Base-by-base conservation (phyloP, 1,140 invertebrate genomes). In the Vollenhovia emeryi region DNA sequence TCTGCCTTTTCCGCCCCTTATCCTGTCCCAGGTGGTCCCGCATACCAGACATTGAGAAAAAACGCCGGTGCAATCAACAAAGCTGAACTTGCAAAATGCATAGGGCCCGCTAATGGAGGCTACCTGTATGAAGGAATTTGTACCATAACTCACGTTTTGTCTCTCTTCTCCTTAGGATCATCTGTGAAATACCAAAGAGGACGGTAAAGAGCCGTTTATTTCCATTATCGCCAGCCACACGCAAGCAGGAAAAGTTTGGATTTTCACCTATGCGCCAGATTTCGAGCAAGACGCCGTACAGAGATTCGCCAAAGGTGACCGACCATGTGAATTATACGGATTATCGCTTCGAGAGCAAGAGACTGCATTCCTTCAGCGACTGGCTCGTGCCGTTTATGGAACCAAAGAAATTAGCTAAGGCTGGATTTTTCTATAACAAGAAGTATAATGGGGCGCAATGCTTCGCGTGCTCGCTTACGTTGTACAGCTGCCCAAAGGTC, bases 341-440 rank as follows among this genome's bases (percentile, higher is more conserved):
- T 85, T 93, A 94, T 86, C 92, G 87, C 8, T 93, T 95, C 79
- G 97, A 97, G 95, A 95, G 95, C 84, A 97, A 95, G 89, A 96
- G 96, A 89, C 93, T 97, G 8, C 94, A 95, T 71, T 96, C 96
- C n/a, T 97, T 95, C 92, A 91, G 91, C n/a, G 94, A 95, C 60
- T 97, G 96, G 96, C 96, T 96, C 0, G 84, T 95, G 1, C 59
- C 91, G 0, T 96, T 95, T 79, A 15, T 66, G 0, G 21, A 66
- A 4, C 36, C 36, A 6, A 43, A 66, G 33, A 45, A 66, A 13
- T 6, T 66, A 2, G 62, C 62, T 21, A 21, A 36, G 95, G 97
- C 97, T 69, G 98, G 98, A n/a, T 98, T 99, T 94, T 99, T 97
- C 93, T 98, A 97, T 88, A 96, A 96, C 2, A 96, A 96, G 33